Evolutionary conservation across 1,140 invertebrate genomes (phyloP).

Genomic region (Monochamus saltuarius): DNA sequence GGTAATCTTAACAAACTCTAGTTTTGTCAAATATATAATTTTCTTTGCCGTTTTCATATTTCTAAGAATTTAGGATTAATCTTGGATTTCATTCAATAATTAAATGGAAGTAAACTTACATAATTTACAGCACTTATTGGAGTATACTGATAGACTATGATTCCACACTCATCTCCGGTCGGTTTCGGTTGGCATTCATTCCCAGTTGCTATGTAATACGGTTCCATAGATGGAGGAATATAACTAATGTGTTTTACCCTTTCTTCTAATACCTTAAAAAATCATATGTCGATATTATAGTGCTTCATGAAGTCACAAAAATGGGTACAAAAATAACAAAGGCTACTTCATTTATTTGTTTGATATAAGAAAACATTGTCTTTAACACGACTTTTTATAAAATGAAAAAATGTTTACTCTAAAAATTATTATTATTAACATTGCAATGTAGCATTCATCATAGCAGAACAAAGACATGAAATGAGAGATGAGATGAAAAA

Average conservation of each 20-base stretch:
- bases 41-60: too few species aligned
- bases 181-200: slow-evolving; percentile 81
- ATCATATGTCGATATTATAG: too few species aligned
- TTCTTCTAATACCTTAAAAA: slow-evolving; percentile 74
- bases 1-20: too few species aligned
- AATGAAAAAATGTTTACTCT: not conserved
- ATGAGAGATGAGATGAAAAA: too few species aligned
- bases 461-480: too few species aligned
- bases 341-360: slow-evolving; percentile 13
- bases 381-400: not conserved
- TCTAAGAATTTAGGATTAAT: too few species aligned
- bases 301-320: not conserved
- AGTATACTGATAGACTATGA: slow-evolving; percentile 83
- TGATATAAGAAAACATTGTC: not conserved
- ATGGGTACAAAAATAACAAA: slow-evolving; percentile 8
- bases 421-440: not conserved
- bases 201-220: slow-evolving; percentile 75
- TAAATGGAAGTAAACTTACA: slow-evolving; percentile 68
- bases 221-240: slow-evolving; percentile 70
- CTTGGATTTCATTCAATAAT: too few species aligned
- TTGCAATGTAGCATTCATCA: not conserved
- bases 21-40: too few species aligned
- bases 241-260: slow-evolving; percentile 76
- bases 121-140: slow-evolving; percentile 85
- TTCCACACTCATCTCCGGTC: slow-evolving; percentile 81